Evolutionary conservation across 53 echinoderm and acorn worm genomes (phyloP).

Genomic region (Luidia sarsii): DNA sequence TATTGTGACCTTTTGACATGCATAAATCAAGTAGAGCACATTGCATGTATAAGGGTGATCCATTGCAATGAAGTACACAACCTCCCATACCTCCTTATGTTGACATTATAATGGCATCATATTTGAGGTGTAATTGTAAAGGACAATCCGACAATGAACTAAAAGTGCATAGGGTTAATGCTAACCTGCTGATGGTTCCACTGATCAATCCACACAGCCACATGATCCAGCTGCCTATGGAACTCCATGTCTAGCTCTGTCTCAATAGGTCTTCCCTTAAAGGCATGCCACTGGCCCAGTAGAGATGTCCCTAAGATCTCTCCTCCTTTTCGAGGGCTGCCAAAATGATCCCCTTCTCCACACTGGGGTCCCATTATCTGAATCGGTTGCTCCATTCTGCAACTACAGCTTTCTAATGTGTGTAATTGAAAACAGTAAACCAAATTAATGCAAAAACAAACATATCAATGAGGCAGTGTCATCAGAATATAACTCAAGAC

Average conservation of each 20-base stretch:
- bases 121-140: not conserved
- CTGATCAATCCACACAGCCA: constrained; percentile 87
- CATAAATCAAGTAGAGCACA: no score
- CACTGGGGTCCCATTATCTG: constrained; percentile 9
- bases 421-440: no score
- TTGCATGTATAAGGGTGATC: no score
- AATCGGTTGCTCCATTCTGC: constrained; percentile 37
- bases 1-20: no score
- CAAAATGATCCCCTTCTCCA: constrained; percentile 24
- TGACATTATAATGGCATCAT: not conserved
- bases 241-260: constrained; percentile 78
- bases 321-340: not conserved
- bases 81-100: not conserved
- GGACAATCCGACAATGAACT: not conserved
- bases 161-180: not conserved
- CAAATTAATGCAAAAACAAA: no score
- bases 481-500: no score
- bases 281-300: constrained; percentile 75
- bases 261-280: constrained; percentile 69
- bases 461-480: no score
- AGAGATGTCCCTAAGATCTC: constrained; percentile 12
- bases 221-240: constrained; percentile 88
- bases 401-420: no score
- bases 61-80: no score
- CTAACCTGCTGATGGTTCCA: constrained; percentile 91